Evolutionary conservation across 1,140 invertebrate species (phyloP).

Genomic region (Diabrotica virgifera): DNA sequence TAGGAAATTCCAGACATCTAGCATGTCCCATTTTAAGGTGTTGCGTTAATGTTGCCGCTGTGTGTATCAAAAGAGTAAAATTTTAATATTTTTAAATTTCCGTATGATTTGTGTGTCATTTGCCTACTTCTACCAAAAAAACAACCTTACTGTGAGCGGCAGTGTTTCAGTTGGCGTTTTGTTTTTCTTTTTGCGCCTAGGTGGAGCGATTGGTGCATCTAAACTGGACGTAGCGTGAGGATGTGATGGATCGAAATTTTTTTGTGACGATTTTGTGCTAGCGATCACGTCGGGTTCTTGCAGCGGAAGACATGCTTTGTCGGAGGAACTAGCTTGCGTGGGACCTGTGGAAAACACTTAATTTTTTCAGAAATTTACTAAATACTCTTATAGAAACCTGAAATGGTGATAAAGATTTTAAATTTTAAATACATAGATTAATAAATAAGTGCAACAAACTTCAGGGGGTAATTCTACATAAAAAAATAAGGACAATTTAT

Average conservation of each 20-base stretch:
- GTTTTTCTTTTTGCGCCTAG: conserved; percentile 74
- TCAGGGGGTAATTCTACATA: too few species aligned
- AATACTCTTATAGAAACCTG: background rate
- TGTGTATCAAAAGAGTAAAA: too few species aligned
- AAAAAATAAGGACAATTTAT: too few species aligned
- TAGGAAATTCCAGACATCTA: too few species aligned
- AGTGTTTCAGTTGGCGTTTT: conserved; percentile 42
- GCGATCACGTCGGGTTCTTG: conserved; percentile 92
- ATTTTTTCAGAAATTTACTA: background rate
- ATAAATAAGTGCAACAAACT: too few species aligned
- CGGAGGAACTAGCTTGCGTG: conserved; percentile 9
- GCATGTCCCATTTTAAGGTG: too few species aligned
- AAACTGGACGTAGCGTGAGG: conserved; percentile 31
- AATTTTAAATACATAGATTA: too few species aligned
- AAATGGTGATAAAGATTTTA: background rate
- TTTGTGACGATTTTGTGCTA: conserved; percentile 73
- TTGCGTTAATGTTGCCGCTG: too few species aligned
- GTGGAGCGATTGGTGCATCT: conserved; percentile 72
- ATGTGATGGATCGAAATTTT: conserved; percentile 40
- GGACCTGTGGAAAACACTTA: conserved; percentile 14
- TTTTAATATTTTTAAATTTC: too few species aligned
- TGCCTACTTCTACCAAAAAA: background rate
- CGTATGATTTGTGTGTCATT: too few species aligned
- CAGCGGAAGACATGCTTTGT: conserved; percentile 41
- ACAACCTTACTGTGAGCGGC: conserved; percentile 24